These are phyloP conservation scores for Tetrax tetrax DNA, from an alignment of 2,113 vertebrate species.

Conservation along the genomic window DNA sequence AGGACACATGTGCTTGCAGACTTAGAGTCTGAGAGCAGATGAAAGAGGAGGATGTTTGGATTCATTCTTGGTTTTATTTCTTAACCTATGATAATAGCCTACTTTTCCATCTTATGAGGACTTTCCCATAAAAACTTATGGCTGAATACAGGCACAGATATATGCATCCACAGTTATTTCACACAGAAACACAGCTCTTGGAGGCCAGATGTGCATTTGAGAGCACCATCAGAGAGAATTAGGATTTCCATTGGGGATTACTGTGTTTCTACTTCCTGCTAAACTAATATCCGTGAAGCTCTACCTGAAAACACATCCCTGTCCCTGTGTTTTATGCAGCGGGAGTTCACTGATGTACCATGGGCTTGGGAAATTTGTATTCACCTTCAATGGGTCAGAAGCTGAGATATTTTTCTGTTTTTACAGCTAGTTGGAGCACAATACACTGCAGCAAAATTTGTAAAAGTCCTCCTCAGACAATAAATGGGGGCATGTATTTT, in stretches of 20 bases:
- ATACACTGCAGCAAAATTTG: background rate
- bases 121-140: background rate
- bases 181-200: background rate
- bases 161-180: background rate
- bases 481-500: background rate
- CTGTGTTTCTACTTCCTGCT: background rate
- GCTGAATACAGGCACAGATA: background rate
- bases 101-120: background rate
- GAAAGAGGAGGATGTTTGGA: background rate
- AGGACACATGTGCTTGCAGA: background rate
- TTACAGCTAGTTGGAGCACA: background rate
- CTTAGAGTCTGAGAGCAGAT: background rate
- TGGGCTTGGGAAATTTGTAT: background rate
- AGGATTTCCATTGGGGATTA: background rate
- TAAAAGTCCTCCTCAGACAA: background rate
- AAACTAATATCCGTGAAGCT: background rate
- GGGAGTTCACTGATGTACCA: background rate
- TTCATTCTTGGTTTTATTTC: background rate
- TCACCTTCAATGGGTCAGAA: rapidly evolving
- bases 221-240: background rate
- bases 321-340: background rate
- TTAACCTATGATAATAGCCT: background rate
- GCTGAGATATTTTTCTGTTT: background rate
- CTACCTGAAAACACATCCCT: background rate
- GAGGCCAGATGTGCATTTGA: background rate